Conservation (phyloP, 2,888 invertebrate species). For the Oxystoma pomonae region DNA sequence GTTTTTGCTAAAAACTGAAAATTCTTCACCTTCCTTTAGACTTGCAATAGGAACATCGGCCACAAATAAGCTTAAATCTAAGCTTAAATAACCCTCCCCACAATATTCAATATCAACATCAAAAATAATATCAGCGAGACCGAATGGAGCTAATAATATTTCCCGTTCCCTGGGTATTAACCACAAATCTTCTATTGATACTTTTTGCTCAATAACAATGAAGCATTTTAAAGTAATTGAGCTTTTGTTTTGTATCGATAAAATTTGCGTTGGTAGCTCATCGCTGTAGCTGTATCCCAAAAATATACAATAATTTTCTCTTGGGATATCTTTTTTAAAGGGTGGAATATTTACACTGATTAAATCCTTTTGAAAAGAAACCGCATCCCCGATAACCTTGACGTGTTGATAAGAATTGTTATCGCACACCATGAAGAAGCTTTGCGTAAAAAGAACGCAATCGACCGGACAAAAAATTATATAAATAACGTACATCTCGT, state of each 20-base stretch:
- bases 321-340: slow-evolving; percentile 21
- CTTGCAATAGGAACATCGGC: slow-evolving; percentile 42
- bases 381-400: slow-evolving; percentile 48
- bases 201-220: slow-evolving; percentile 1
- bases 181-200: too few species aligned
- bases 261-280: slow-evolving; percentile 15
- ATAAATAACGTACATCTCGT: slow-evolving; percentile 43
- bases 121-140: slow-evolving; percentile 37
- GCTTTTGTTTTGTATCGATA: slow-evolving; percentile 36
- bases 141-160: slow-evolving; percentile 36
- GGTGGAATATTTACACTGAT: slow-evolving; percentile 31
- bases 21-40: slow-evolving; percentile 28
- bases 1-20: slow-evolving; percentile 15
- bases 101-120: slow-evolving; percentile 29
- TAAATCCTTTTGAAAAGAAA: slow-evolving; percentile 39
- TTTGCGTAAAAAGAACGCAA: slow-evolving; percentile 45
- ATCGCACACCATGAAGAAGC: slow-evolving; percentile 45
- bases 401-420: slow-evolving; percentile 43
- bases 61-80: slow-evolving; percentile 41
- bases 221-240: slow-evolving; percentile 14
- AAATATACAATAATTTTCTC: slow-evolving; percentile 30
- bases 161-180: background rate
- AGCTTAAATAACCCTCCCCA: slow-evolving; percentile 34
- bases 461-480: slow-evolving; percentile 43
- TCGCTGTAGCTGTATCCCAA: slow-evolving; percentile 25